These are phyloP conservation scores for Agraylea sexmaculata DNA, from an alignment of 1,140 invertebrate species.

Conservation along the genomic window DNA sequence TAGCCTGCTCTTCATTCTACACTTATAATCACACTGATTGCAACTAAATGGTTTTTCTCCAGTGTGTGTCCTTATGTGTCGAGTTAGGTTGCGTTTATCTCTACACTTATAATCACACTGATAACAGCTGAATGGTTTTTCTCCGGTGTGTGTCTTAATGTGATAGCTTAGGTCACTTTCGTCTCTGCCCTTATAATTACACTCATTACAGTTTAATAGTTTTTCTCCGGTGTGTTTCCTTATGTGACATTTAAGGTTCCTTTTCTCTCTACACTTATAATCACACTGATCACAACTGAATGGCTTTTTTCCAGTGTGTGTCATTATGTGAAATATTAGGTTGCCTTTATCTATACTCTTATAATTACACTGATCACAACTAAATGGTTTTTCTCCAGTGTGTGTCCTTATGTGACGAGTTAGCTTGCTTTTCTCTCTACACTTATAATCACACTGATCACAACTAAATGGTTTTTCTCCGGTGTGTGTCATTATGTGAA, in stretches of 20 bases:
- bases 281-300: constrained; percentile 3
- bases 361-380: background rate
- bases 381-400: background rate
- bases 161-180: background rate
- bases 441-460: background rate
- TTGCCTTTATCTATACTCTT: too few relatives aligned
- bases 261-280: constrained; percentile 4
- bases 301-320: constrained; percentile 1
- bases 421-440: background rate
- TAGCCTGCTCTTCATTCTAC: background rate
- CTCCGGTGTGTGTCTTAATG: background rate
- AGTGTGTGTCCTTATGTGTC: constrained; percentile 3
- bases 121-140: background rate
- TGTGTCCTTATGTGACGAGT: background rate
- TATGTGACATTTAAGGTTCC: too few relatives aligned
- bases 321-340: too few relatives aligned
- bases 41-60: background rate
- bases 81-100: background rate
- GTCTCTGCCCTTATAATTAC: background rate
- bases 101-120: background rate
- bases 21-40: background rate
- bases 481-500: too few relatives aligned
- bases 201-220: background rate
- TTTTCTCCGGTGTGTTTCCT: too few relatives aligned
- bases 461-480: background rate